A percentile compares a stretch with the other conserved stretches of the same genome.
These are phyloP conservation scores for Emmelina monodactyla DNA, from an alignment of 2,888 invertebrate genomes.

Conservation along the genomic window DNA sequence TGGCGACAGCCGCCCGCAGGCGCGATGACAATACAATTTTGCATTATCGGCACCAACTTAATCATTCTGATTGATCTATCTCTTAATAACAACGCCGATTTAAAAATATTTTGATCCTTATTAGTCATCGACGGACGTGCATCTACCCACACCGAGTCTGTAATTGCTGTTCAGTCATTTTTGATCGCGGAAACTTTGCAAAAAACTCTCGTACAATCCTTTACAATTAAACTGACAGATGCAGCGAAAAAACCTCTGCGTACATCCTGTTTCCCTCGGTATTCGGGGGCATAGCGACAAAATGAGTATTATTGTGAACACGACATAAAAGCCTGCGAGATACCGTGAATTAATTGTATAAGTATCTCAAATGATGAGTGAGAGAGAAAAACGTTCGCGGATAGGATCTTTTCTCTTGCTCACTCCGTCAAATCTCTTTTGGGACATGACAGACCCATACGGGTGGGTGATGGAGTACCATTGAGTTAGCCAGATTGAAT, in stretches of 20 bases:
- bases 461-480: slow-evolving; percentile 36
- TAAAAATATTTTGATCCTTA: too few relatives aligned
- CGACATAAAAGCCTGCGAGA: slow-evolving; percentile 37
- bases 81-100: too few relatives aligned
- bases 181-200: too few relatives aligned
- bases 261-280: slow-evolving; percentile 42
- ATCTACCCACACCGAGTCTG: too few relatives aligned
- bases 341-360: background rate
- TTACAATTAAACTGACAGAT: slow-evolving; percentile 11
- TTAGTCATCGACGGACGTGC: too few relatives aligned
- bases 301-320: slow-evolving; percentile 29
- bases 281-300: slow-evolving; percentile 47
- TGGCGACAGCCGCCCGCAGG: slow-evolving; percentile 15
- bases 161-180: too few relatives aligned
- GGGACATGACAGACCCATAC: too few relatives aligned
- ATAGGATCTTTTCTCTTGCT: background rate
- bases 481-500: slow-evolving; percentile 45
- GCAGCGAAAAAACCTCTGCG: slow-evolving; percentile 28
- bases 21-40: too few relatives aligned
- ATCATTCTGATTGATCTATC: too few relatives aligned
- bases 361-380: background rate
- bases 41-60: too few relatives aligned
- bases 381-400: background rate
- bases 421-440: background rate
- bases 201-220: too few relatives aligned